Conservation (phyloP, 2,797 vertebrate species). For the Xenops minutus region DNA sequence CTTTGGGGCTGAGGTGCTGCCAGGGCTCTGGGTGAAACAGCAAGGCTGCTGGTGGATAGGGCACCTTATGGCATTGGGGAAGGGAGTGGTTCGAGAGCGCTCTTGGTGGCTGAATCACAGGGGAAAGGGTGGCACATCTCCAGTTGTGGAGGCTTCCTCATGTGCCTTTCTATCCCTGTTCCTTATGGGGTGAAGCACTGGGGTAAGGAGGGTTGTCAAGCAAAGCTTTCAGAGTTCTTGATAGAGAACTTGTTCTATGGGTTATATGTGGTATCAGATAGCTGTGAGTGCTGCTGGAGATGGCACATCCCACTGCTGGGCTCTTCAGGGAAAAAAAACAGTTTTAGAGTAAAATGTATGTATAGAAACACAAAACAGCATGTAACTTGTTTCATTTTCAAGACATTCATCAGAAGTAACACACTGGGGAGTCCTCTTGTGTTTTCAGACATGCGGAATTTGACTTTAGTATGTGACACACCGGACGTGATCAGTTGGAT, state of each 20-base stretch:
- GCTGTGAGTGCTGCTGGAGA: not conserved
- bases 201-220: not conserved
- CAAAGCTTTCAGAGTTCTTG: not conserved
- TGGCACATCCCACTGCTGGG: not conserved
- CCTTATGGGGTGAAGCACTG: fast-evolving
- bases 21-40: not conserved
- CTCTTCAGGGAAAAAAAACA: not conserved
- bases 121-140: not conserved
- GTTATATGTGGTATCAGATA: fast-evolving
- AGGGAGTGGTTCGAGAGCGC: fast-evolving
- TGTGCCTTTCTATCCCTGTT: not conserved
- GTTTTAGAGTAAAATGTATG: not conserved
- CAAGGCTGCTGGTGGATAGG: not conserved
- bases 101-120: not conserved
- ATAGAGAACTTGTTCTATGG: not conserved
- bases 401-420: not conserved
- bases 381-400: not conserved
- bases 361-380: not conserved
- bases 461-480: not conserved
- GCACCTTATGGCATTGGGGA: fast-evolving
- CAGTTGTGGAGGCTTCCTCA: not conserved
- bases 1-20: not conserved
- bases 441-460: not conserved
- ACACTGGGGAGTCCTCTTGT: not conserved
- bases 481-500: not conserved